phyloP scores from a whole-genome alignment of 1,140 invertebrate species.

The Calliphora vicina region DNA sequence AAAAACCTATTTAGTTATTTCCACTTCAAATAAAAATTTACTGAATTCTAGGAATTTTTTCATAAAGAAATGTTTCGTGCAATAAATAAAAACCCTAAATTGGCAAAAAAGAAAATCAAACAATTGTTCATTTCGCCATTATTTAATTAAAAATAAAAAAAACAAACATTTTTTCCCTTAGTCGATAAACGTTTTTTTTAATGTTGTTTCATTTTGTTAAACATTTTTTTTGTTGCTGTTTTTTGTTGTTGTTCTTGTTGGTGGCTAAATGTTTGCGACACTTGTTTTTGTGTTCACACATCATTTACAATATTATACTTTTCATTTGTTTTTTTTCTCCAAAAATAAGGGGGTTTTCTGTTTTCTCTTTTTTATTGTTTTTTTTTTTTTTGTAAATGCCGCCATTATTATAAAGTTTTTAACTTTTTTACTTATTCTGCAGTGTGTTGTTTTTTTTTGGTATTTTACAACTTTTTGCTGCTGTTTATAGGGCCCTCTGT shows the following conservation, averaged over 20 bases:
- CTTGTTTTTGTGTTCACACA: constrained; percentile 13
- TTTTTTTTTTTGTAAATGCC: neutral
- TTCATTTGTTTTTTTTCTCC: neutral
- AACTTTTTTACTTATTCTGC: neutral
- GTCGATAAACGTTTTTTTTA: neutral
- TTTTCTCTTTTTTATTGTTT: neutral
- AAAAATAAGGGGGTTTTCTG: neutral
- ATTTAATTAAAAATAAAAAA: no score
- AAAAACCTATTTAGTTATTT: no score
- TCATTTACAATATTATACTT: neutral
- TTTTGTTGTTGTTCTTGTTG: neutral
- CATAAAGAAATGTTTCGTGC: no score
- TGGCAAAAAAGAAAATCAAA: no score
- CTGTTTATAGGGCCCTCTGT: neutral
- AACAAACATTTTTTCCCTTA: no score
- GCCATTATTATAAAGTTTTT: neutral
- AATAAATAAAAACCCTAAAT: no score
- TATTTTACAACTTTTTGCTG: neutral
- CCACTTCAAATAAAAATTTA: no score
- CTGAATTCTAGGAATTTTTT: no score
- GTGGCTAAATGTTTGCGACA: constrained; percentile 8
- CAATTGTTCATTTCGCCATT: no score
- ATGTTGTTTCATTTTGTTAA: neutral
- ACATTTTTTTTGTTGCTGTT: neutral
- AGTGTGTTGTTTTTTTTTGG: neutral